These are phyloP conservation scores for Gymnocheta viridis DNA, from an alignment of 2,888 invertebrate genomes.

Conservation along the genomic window DNA sequence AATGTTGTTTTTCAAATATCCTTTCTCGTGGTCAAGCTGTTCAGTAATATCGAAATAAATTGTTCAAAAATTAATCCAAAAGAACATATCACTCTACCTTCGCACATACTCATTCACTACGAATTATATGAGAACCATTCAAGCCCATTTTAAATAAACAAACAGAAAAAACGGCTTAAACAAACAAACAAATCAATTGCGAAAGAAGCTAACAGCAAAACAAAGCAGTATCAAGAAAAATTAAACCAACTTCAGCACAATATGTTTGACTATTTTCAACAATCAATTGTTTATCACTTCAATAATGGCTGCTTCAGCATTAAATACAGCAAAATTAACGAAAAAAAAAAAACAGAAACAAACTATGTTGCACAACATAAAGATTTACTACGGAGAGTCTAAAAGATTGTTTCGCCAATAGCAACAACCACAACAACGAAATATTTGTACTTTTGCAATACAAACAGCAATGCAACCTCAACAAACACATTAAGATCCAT, in stretches of 20 bases:
- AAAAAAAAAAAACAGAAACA: constrained; percentile 33
- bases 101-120: neutral
- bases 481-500: constrained; percentile 49
- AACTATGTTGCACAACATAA: constrained; percentile 59
- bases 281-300: constrained; percentile 68
- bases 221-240: constrained; percentile 53
- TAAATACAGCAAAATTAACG: constrained; percentile 32
- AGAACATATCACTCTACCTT: neutral
- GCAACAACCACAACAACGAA: neutral
- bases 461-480: constrained; percentile 26
- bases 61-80: neutral
- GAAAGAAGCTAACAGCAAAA: constrained; percentile 41
- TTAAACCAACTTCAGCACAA: constrained; percentile 48
- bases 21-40: neutral
- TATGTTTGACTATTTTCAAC: constrained; percentile 56
- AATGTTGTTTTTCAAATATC: no score
- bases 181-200: constrained; percentile 59
- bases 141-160: neutral
- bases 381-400: constrained; percentile 47
- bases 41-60: neutral
- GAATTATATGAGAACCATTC: constrained; percentile 23
- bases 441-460: constrained; percentile 26
- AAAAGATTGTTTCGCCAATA: constrained; percentile 45
- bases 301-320: constrained; percentile 61
- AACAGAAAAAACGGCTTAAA: constrained; percentile 12